These are phyloP conservation scores for Bombylius discolor DNA, from an alignment of 2,888 invertebrate species.

Conservation along the genomic window DNA sequence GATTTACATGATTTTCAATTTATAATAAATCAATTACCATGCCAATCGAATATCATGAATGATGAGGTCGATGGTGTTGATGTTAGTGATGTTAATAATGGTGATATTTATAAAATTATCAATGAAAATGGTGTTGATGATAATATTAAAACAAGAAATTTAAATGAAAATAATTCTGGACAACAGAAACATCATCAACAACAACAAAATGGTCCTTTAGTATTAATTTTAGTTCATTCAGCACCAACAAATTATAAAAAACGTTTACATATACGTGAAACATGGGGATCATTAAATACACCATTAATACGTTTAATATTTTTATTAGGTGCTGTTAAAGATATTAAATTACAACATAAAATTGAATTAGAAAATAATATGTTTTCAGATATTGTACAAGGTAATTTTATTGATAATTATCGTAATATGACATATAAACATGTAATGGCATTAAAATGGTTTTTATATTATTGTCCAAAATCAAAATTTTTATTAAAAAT, in stretches of 20 bases:
- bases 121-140: background rate
- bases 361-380: constrained; percentile 42
- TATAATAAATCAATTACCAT: constrained; percentile 44
- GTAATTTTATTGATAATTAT: constrained; percentile 63
- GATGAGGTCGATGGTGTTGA: constrained; percentile 23
- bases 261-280: constrained; percentile 53
- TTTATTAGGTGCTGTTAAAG: constrained; percentile 46
- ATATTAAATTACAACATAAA: constrained; percentile 27
- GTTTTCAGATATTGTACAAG: constrained; percentile 60
- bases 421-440: constrained; percentile 76
- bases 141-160: background rate
- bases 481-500: constrained; percentile 59
- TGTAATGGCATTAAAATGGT: constrained; percentile 70
- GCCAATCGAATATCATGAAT: constrained; percentile 19
- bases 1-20: constrained; percentile 51
- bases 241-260: constrained; percentile 52
- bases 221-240: constrained; percentile 55
- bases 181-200: background rate
- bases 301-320: constrained; percentile 49
- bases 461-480: constrained; percentile 51
- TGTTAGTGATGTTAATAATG: constrained; percentile 21
- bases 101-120: background rate
- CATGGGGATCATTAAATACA: constrained; percentile 50
- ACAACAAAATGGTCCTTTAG: constrained; percentile 31
- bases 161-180: background rate